Evolutionary conservation across 2,888 invertebrate species (phyloP), one percentile per base, ranked within the genome.

Genomic region (Merodon equestris): DNA sequence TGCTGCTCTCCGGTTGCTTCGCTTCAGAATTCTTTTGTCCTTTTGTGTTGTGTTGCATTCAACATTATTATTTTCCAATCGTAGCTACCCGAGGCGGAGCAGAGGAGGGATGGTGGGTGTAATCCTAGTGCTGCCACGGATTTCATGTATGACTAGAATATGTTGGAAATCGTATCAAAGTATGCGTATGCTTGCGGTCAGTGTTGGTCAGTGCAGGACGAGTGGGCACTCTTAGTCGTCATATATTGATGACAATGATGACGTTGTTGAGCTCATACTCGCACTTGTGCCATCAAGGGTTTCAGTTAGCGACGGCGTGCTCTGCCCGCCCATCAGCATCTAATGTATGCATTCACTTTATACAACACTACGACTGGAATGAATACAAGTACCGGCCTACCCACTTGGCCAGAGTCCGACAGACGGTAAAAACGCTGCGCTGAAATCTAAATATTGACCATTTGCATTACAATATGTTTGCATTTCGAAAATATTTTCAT

Each of bases 381-480:
- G n/a, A n/a, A n/a, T n/a, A n/a, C n/a, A n/a, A n/a, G n/a, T n/a
- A n/a, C n/a, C n/a, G n/a, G n/a, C n/a, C n/a, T 40, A 10, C 36
- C 56, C 61, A 42, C 38, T 53, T 66, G 27, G 2, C 36, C 53
- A 53, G 15, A 40, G 40, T 40, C 40, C 12, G 40, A 40, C 61
- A 61, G 45, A 76, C 71, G 54, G 45, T 67, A 56, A 72, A 76
- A 66, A 44, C 67, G 67, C 57, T 67, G 51, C 67, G 67, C 67
- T 63, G 51, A 63, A 67, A 54, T 77, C 72, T 84, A 85, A 86
- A 86, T 86, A 86, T 86, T 86, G 85, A 85, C 84, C 85, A 85
- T 86, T 86, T 85, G 84, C 84, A 83, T 86, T 84, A 84, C 86
- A 86, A 86, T 85, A 85, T 86, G 86, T 86, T 86, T 84, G 85